Evolutionary conservation across 2,888 invertebrate species (phyloP), one percentile per base, ranked within the genome.

Genomic region (Coenonympha arcania): DNA sequence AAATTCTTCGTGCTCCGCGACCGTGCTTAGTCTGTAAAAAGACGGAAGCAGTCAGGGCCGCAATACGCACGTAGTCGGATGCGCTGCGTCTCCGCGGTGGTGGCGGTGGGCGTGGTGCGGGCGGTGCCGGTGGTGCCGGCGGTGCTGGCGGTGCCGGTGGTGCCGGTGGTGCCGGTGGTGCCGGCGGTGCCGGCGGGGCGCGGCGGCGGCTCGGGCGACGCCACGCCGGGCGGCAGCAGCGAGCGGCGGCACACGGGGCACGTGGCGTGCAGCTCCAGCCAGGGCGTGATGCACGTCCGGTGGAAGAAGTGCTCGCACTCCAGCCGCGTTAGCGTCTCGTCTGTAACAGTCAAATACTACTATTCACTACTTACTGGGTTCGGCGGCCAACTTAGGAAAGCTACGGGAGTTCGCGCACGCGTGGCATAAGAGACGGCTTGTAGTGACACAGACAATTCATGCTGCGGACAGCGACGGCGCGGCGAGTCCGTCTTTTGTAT

Each of bases 241-340:
- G 75, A 78, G 64, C 79, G 95, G 50, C 98, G 91, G 85, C 98
- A 98, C 64, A 98, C 95, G 51, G 98, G 98, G 76, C 98, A 98
- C 39, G 98, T 98, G 54, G 95, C 96, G 85, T 98, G 98, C 87
- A 97, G 87, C 88, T 96, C 93, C 65, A 99, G 87, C 98, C 98
- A 99, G 52, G 96, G 97, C 61, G 94, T 90, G 79, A 99, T 98
- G 77, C 98, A 98, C 58, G 90, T 89, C 71, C 93, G 91, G 80
- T 99, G 98, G 87, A 95, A 99, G 50, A 95, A 88, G 87, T 99
- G 98, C 64, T 90, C 90, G 86, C 96, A 96, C 52, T 93, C 91
- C 68, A 96, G 85, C 67, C 92, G 90, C 53, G 92, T 90, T 13
- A 94, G 94, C 55, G 88, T 88, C 76, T 96, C 95, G 42, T 90